A percentile compares a stretch with the other conserved stretches of the same genome.
These are phyloP conservation scores for Xylota segnis DNA, from an alignment of 2,888 invertebrate genomes.

Conservation along the genomic window DNA sequence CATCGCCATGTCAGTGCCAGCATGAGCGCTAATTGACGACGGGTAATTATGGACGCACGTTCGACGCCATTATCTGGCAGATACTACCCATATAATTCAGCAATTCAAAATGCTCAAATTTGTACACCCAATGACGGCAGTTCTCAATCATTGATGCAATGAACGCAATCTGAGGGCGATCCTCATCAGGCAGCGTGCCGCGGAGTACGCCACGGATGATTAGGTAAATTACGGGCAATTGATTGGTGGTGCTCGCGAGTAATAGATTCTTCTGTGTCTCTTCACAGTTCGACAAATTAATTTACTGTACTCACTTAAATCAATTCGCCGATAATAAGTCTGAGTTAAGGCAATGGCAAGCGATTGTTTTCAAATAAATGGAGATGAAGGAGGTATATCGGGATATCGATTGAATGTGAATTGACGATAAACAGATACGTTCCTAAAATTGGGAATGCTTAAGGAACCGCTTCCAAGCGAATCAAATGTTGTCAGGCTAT, in stretches of 20 bases:
- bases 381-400: slow-evolving; percentile 17
- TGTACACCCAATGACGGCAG: slow-evolving; percentile 55
- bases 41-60: slow-evolving; percentile 70
- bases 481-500: too few relatives aligned
- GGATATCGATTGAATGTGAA: neutral
- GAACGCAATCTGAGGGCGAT: slow-evolving; percentile 65
- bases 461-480: too few relatives aligned
- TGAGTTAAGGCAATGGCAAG: neutral
- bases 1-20: slow-evolving; percentile 54
- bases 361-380: slow-evolving; percentile 47
- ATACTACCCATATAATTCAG: slow-evolving; percentile 73
- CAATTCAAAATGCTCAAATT: slow-evolving; percentile 65
- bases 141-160: slow-evolving; percentile 59
- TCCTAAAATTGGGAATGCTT: too few relatives aligned
- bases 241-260: slow-evolving; percentile 64
- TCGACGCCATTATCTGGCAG: slow-evolving; percentile 70
- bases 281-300: slow-evolving; percentile 63
- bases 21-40: slow-evolving; percentile 60
- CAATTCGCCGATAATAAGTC: slow-evolving; percentile 52
- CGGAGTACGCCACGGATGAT: slow-evolving; percentile 64
- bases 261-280: slow-evolving; percentile 47
- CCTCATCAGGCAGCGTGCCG: slow-evolving; percentile 12
- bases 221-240: slow-evolving; percentile 73
- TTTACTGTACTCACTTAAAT: slow-evolving; percentile 62
- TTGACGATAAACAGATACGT: too few relatives aligned